A percentile compares a stretch with the other conserved stretches of the same genome.
phyloP scores from a whole-genome alignment of 2,113 vertebrate genomes.

The Melanerpes aurifrons region DNA sequence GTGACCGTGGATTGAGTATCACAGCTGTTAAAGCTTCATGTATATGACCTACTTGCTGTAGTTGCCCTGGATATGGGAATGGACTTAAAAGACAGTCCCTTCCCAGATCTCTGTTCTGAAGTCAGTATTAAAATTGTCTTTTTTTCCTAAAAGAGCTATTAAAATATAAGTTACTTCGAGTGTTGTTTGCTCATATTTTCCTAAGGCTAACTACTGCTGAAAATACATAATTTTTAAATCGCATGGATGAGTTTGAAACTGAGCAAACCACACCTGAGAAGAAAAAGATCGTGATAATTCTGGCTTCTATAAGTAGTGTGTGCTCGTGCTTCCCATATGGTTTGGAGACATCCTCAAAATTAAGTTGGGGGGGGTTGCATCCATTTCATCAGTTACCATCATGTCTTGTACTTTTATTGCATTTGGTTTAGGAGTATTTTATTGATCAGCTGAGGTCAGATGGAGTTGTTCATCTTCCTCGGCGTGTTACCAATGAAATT shows the following conservation, averaged over 20 bases:
- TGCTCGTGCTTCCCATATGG: background rate
- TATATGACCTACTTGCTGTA: background rate
- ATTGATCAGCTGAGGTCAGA: slow-evolving; percentile 89
- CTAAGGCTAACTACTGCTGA: background rate
- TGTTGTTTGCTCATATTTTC: background rate
- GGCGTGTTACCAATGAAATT: slow-evolving; percentile 90
- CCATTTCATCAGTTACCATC: background rate
- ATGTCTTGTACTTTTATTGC: background rate
- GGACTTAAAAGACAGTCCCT: background rate
- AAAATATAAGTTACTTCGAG: background rate
- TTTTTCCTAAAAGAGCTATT: background rate
- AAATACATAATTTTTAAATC: background rate
- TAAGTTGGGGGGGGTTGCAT: background rate
- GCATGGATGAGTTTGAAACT: background rate
- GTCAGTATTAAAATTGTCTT: background rate
- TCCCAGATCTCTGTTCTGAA: background rate
- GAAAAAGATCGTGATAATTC: background rate
- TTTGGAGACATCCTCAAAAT: background rate
- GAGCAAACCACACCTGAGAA: too few relatives aligned
- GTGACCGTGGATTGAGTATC: fast-evolving
- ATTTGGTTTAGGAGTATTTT: slow-evolving; percentile 88
- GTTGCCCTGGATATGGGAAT: too few relatives aligned
- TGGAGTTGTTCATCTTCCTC: slow-evolving; percentile 88
- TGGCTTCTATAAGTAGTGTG: background rate
- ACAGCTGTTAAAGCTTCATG: background rate